Conservation (phyloP, 1,140 invertebrate species). For the Drosophila triauraria region DNA sequence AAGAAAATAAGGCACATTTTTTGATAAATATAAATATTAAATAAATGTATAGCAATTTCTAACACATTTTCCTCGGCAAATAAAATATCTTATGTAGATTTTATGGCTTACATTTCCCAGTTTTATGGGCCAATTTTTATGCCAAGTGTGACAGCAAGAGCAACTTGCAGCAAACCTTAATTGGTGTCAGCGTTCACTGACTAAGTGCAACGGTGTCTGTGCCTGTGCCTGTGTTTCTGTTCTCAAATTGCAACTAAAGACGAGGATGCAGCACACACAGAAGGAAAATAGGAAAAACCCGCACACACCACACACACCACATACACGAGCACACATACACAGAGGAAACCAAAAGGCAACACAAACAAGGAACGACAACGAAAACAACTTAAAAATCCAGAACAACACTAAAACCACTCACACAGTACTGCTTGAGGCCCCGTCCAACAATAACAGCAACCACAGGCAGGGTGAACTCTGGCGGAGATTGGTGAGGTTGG, state of each 20-base stretch:
- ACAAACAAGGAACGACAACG: conserved; percentile 76
- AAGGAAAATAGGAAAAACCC: conserved; percentile 16
- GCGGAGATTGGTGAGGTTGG: conserved; percentile 10
- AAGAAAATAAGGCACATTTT: background rate
- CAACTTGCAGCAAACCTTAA: conserved; percentile 54
- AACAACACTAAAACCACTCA: conserved; percentile 83
- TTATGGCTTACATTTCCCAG: background rate
- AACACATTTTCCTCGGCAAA: background rate
- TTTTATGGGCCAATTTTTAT: conserved; percentile 9
- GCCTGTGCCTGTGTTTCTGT: conserved; percentile 37
- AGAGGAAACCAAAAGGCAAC: conserved; percentile 57
- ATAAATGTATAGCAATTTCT: background rate
- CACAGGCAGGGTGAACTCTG: conserved; percentile 11
- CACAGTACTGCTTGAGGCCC: conserved; percentile 71
- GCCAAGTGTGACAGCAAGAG: conserved; percentile 11
- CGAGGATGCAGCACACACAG: conserved; percentile 37
- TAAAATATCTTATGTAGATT: background rate
- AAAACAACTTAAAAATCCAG: conserved; percentile 84
- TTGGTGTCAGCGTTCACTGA: conserved; percentile 76
- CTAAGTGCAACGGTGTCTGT: conserved; percentile 19
- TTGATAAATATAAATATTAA: background rate
- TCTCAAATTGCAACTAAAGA: conserved; percentile 76
- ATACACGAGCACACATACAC: conserved; percentile 33
- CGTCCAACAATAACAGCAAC: conserved; percentile 48
- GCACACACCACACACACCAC: conserved; percentile 5